phyloP scores from a whole-genome alignment of 2,797 vertebrate species.

The Nasua narica region DNA sequence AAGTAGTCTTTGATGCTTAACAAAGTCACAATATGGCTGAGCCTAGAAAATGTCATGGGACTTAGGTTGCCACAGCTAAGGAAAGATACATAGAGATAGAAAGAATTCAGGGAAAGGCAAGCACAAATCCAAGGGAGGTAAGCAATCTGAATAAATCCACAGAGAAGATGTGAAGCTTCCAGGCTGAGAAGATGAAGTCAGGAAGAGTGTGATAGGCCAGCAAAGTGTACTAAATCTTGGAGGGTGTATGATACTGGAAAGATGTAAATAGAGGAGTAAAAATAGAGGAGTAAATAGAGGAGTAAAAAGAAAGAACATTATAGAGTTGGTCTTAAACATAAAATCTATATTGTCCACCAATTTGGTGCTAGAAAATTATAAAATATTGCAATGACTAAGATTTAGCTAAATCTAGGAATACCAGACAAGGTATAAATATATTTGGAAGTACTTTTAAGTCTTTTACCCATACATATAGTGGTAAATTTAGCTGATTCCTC shows the following conservation, averaged over 20 bases:
- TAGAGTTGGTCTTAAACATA: background rate
- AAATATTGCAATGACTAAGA: background rate
- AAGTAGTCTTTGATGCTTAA: background rate
- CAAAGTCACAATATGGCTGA: background rate
- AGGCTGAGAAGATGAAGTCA: background rate
- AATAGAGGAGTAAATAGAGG: no score
- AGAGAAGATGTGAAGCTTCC: background rate
- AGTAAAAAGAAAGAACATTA: background rate
- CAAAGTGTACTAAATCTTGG: background rate
- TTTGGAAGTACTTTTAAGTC: background rate
- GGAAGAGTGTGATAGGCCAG: background rate
- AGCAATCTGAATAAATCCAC: background rate
- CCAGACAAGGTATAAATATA: background rate
- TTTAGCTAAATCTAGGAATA: background rate
- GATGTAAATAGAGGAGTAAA: background rate
- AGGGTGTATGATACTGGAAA: background rate
- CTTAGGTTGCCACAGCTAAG: background rate
- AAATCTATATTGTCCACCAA: background rate
- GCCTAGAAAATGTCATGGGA: background rate
- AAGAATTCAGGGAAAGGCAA: background rate
- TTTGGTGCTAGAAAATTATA: background rate
- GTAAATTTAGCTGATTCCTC: constrained; percentile 8
- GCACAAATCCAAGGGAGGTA: background rate
- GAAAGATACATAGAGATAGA: background rate
- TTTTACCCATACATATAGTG: background rate